phyloP scores from a whole-genome alignment of 1,140 invertebrate genomes.

The Halictus rubicundus region DNA sequence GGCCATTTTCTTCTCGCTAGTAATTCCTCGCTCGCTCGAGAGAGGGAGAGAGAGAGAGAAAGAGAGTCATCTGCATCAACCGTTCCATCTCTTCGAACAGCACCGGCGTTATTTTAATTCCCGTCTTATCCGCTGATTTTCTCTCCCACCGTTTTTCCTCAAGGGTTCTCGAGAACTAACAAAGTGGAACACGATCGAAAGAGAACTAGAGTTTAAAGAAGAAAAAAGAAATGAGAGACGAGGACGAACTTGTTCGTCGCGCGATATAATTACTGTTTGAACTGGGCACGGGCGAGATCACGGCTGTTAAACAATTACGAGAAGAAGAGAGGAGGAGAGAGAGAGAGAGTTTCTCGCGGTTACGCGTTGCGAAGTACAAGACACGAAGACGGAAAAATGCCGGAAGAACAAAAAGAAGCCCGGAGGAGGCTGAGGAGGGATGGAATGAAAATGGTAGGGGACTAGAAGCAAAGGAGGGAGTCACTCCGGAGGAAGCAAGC shows the following conservation, averaged over 20 bases:
- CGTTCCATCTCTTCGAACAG: background rate
- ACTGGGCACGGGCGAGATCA: constrained; percentile 7
- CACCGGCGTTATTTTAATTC: background rate
- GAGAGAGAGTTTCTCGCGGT: constrained; percentile 32
- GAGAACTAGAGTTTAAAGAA: background rate
- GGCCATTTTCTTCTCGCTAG: background rate
- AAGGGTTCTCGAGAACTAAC: background rate
- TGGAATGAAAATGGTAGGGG: constrained; percentile 69
- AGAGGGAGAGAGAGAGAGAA: background rate
- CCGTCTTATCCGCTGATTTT: constrained; percentile 16
- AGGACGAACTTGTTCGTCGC: background rate
- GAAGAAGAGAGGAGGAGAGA: background rate
- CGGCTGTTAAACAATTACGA: constrained; percentile 55
- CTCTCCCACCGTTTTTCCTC: background rate
- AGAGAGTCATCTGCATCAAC: background rate
- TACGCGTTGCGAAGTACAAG: constrained; percentile 44
- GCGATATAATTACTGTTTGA: constrained; percentile 42
- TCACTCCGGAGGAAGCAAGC: constrained; percentile 67
- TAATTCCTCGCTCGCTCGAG: background rate
- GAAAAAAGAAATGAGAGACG: background rate
- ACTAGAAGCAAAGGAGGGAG: constrained; percentile 62
- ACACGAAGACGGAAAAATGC: constrained; percentile 53
- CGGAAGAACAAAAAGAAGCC: constrained; percentile 52
- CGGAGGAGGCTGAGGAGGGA: constrained; percentile 59
- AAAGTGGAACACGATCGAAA: background rate